Evolutionary conservation across 1,140 invertebrate species (phyloP).

Genomic region (Solen grandis): DNA sequence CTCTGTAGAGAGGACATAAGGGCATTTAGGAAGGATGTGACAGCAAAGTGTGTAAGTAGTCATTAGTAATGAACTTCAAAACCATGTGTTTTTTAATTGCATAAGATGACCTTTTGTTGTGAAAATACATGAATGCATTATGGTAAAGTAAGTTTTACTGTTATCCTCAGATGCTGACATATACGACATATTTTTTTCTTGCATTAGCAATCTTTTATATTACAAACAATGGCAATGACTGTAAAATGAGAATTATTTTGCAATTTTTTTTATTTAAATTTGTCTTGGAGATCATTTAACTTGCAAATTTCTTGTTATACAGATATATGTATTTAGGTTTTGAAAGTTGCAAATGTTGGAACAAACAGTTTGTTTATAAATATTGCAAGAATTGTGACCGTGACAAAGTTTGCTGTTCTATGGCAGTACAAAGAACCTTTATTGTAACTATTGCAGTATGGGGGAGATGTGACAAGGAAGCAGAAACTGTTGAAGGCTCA

Average conservation of each 20-base stretch:
- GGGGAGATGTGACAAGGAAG: conserved; percentile 93
- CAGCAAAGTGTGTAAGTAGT: conserved; percentile 92
- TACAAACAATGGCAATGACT: background rate
- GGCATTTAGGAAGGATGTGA: conserved; percentile 94
- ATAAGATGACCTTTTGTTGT: background rate
- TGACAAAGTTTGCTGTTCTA: too few relatives aligned
- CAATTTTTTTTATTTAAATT: too few relatives aligned
- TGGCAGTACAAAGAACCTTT: too few relatives aligned
- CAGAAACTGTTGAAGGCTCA: conserved; percentile 95
- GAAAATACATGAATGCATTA: background rate
- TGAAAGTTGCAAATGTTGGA: too few relatives aligned
- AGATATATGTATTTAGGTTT: too few relatives aligned
- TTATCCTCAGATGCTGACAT: background rate
- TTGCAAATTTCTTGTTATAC: too few relatives aligned
- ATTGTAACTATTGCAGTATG: conserved; percentile 86
- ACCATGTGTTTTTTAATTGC: background rate
- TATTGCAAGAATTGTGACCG: too few relatives aligned
- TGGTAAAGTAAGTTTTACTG: background rate
- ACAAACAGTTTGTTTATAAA: too few relatives aligned
- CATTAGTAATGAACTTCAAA: background rate
- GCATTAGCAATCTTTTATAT: background rate
- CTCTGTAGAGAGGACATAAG: conserved; percentile 93
- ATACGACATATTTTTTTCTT: background rate
- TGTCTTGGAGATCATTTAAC: too few relatives aligned
- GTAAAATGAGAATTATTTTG: background rate